Percentiles rank a stretch among this genome's conserved stretches.
phyloP scores from a whole-genome alignment of 2,797 vertebrate genomes.

The Alcedo atthis region DNA sequence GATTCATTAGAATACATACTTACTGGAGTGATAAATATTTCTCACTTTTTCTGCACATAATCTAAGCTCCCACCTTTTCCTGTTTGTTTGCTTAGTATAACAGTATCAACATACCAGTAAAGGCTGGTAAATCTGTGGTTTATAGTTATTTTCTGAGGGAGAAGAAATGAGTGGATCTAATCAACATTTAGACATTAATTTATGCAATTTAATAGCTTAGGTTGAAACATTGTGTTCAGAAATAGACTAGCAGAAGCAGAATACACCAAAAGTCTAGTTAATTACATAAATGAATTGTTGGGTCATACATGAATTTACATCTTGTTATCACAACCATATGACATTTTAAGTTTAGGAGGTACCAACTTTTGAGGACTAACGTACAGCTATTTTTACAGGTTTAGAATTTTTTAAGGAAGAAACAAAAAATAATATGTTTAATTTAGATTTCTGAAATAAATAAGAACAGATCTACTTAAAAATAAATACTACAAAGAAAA shows the following conservation, averaged over 20 bases:
- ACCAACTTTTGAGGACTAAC: background rate
- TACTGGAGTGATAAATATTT: background rate
- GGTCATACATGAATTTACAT: background rate
- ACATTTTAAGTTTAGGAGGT: background rate
- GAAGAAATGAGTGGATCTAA: background rate
- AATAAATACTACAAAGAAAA: background rate
- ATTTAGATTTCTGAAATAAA: background rate
- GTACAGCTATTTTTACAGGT: background rate
- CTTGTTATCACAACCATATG: background rate
- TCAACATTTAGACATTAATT: background rate
- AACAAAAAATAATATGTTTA: background rate
- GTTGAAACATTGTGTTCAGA: background rate
- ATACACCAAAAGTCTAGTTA: background rate
- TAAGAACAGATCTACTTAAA: background rate
- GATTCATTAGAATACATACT: background rate
- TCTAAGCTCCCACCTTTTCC: background rate
- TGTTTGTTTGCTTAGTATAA: background rate
- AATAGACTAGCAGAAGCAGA: background rate
- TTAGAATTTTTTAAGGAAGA: background rate
- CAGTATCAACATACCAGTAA: background rate
- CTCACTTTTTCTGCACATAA: background rate
- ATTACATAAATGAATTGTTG: background rate
- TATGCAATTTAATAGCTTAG: background rate
- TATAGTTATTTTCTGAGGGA: background rate
- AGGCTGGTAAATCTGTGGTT: background rate